Percentiles rank a stretch among this genome's conserved stretches.
phyloP scores from a whole-genome alignment of 2,113 vertebrate species.

The Anolis carolinensis region DNA sequence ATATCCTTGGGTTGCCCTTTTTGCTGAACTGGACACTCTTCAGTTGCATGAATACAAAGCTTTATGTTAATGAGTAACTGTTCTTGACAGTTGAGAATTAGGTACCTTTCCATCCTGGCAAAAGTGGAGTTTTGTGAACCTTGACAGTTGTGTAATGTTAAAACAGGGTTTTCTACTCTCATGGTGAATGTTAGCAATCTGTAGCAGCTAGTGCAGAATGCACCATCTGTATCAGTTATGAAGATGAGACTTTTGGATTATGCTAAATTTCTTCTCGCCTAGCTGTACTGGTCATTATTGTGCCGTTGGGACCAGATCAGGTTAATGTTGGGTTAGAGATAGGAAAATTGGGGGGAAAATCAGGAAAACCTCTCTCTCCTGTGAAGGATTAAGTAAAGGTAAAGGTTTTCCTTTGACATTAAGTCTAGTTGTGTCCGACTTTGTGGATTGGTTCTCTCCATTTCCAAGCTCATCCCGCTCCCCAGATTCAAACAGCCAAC shows the following conservation, averaged over 20 bases:
- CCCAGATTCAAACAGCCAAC: too few species aligned
- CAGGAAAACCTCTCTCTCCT: too few species aligned
- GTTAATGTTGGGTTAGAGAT: background rate
- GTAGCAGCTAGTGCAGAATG: background rate
- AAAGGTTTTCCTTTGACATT: too few species aligned
- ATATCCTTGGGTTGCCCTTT: background rate
- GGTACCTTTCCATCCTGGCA: background rate
- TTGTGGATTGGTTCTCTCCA: too few species aligned
- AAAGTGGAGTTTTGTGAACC: background rate
- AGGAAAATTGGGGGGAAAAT: too few species aligned
- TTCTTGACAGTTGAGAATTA: slow-evolving; percentile 1
- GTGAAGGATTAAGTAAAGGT: too few species aligned
- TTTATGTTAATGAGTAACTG: background rate
- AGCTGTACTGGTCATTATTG: background rate
- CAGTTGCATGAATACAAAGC: background rate
- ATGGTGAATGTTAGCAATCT: background rate
- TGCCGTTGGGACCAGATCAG: background rate
- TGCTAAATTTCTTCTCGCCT: background rate
- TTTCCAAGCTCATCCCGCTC: too few species aligned
- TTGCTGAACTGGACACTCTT: background rate
- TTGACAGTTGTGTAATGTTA: background rate
- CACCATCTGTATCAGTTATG: background rate
- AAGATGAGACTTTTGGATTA: background rate
- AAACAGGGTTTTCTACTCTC: background rate
- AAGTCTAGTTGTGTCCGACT: too few species aligned